A percentile compares a stretch with the other conserved stretches of the same genome.
Evolutionary conservation across 1,140 invertebrate species (phyloP).

Genomic region (Hycleus cichorii): DNA sequence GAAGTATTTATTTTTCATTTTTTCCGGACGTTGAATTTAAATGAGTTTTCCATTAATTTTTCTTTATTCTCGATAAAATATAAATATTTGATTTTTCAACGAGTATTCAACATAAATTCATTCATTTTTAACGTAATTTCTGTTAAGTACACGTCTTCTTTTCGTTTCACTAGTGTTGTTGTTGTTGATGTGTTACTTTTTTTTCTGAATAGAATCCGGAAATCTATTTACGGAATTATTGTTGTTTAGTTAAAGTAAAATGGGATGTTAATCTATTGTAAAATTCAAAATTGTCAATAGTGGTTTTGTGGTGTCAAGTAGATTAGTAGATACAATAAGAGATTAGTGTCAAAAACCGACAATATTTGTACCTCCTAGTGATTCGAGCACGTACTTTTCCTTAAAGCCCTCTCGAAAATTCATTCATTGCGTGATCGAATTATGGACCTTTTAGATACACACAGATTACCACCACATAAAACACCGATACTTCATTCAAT

Average conservation of each 20-base stretch:
- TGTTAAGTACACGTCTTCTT: too few relatives aligned
- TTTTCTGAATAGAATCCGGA: too few relatives aligned
- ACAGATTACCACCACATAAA: neutral
- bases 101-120: too few relatives aligned
- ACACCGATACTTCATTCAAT: neutral
- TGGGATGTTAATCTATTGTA: too few relatives aligned
- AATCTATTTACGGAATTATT: too few relatives aligned
- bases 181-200: too few relatives aligned
- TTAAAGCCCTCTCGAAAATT: slow-evolving; percentile 8
- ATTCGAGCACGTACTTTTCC: slow-evolving; percentile 5
- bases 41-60: neutral
- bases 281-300: too few relatives aligned
- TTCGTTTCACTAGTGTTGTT: too few relatives aligned
- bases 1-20: slow-evolving; percentile 4
- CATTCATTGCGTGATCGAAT: slow-evolving; percentile 11
- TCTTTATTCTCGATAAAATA: too few relatives aligned
- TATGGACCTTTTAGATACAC: neutral
- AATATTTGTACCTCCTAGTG: slow-evolving; percentile 14
- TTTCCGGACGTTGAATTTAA: slow-evolving; percentile 4
- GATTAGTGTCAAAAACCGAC: slow-evolving; percentile 13
- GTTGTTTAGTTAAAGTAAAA: too few relatives aligned
- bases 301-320: slow-evolving; percentile 6
- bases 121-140: too few relatives aligned
- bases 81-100: too few relatives aligned
- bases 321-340: slow-evolving; percentile 13